Percentiles rank a stretch among this genome's conserved stretches.
These are phyloP conservation scores for Cryptocephalus moraei DNA, from an alignment of 2,888 invertebrate species.

Conservation along the genomic window DNA sequence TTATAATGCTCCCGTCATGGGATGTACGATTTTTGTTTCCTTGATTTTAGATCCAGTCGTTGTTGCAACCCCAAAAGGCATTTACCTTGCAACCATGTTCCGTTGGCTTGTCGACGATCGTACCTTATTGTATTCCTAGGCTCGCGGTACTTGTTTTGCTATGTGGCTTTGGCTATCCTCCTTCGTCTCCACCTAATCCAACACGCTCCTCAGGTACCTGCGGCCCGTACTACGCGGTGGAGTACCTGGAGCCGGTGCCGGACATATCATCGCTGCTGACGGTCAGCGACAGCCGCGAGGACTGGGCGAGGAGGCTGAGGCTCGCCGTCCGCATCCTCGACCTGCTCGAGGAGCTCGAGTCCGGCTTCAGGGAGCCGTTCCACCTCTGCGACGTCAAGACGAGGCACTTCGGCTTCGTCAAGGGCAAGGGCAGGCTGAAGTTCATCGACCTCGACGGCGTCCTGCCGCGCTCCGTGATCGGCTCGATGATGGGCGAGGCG, in stretches of 20 bases:
- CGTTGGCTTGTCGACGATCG: no score
- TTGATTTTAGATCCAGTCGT: no score
- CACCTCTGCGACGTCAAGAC: conserved; percentile 60
- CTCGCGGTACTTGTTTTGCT: no score
- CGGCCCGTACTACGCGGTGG: conserved; percentile 55
- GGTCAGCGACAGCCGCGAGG: conserved; percentile 42
- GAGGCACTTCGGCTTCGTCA: conserved; percentile 51
- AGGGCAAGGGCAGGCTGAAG: conserved; percentile 43
- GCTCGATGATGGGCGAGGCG: conserved; percentile 37
- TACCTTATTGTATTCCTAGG: no score
- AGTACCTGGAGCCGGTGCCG: conserved; percentile 48
- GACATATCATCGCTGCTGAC: conserved; percentile 43
- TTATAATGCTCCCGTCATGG: no score
- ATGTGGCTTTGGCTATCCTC: no score
- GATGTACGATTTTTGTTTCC: no score
- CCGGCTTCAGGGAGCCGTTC: conserved; percentile 48
- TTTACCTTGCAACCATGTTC: no score
- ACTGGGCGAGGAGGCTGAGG: conserved; percentile 48
- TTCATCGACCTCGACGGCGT: conserved; percentile 55
- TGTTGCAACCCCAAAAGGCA: no score
- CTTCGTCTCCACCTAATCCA: no score
- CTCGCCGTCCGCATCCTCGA: conserved; percentile 51
- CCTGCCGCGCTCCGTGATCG: conserved; percentile 45
- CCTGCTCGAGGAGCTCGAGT: conserved; percentile 48
- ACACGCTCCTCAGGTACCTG: conserved; percentile 32